A percentile compares a stretch with the other conserved stretches of the same genome.
phyloP scores from a whole-genome alignment of 2,797 vertebrate genomes.

The Acanthurus lineatus region DNA sequence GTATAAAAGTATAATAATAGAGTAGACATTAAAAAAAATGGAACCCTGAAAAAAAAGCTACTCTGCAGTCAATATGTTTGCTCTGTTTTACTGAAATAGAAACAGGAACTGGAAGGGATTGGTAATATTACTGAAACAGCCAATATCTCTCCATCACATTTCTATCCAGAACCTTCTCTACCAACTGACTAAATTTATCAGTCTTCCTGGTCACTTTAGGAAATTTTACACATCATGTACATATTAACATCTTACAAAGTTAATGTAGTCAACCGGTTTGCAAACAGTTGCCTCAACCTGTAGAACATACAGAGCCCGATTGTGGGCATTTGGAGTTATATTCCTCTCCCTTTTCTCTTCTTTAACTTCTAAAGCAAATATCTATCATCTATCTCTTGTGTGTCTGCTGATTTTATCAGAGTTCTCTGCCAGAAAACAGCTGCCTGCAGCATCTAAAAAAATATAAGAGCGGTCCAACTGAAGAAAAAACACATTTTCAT shows the following conservation, averaged over 20 bases:
- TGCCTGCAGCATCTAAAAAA: too few relatives aligned
- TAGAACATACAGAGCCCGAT: not conserved
- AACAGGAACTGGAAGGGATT: not conserved
- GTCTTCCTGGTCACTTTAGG: not conserved
- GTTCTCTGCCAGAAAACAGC: too few relatives aligned
- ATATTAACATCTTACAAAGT: conserved; percentile 5
- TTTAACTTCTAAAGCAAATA: too few relatives aligned
- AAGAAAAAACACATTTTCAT: too few relatives aligned
- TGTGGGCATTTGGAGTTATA: not conserved
- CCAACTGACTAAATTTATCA: not conserved
- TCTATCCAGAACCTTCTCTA: not conserved
- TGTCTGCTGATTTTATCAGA: too few relatives aligned
- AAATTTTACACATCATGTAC: not conserved
- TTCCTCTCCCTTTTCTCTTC: not conserved
- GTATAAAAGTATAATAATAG: too few relatives aligned
- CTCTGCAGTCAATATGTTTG: not conserved
- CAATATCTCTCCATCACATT: not conserved
- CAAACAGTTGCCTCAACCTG: not conserved
- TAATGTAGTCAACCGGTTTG: not conserved
- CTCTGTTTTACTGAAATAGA: not conserved
- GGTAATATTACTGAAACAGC: not conserved
- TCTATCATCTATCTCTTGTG: too few relatives aligned
- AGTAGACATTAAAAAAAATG: not conserved
- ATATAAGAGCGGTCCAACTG: too few relatives aligned
- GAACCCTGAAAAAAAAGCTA: not conserved